Percentiles rank a stretch among this genome's conserved stretches.
These are phyloP conservation scores for Chionodraco myersi DNA, from an alignment of 2,113 vertebrate genomes.

Conservation along the genomic window DNA sequence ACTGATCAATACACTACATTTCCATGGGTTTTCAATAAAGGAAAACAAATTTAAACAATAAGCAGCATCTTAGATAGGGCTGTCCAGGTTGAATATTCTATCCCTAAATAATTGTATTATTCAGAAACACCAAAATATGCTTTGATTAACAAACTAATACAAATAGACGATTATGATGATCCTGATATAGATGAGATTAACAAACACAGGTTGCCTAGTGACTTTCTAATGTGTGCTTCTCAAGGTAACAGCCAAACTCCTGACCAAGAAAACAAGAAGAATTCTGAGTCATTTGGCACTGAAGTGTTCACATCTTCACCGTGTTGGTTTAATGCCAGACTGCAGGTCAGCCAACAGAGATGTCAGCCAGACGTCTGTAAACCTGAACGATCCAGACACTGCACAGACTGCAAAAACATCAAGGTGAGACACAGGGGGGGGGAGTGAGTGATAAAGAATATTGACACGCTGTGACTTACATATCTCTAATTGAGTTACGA, in stretches of 20 bases:
- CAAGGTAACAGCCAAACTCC: neutral
- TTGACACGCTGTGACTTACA: conserved; percentile 39
- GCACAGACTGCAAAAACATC: neutral
- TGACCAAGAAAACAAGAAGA: neutral
- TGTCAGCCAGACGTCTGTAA: conserved; percentile 2
- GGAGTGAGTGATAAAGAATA: conserved; percentile 33
- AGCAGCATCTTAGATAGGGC: neutral
- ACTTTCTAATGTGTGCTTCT: neutral
- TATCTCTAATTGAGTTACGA: conserved; percentile 32
- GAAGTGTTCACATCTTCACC: neutral
- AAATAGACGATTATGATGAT: neutral
- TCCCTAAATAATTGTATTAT: too few species aligned
- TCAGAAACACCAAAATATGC: neutral
- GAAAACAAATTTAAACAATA: too few species aligned
- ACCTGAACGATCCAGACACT: neutral
- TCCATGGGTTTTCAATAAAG: too few species aligned
- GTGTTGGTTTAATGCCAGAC: neutral
- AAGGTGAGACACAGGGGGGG: neutral
- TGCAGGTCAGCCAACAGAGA: neutral
- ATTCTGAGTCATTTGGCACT: neutral
- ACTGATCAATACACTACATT: too few species aligned
- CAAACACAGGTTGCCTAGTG: too few species aligned
- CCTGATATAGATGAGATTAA: too few species aligned
- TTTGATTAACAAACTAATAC: neutral
- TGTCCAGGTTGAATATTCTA: neutral